phyloP scores from a whole-genome alignment of 2,888 invertebrate species.

The Agriopis leucophaearia region DNA sequence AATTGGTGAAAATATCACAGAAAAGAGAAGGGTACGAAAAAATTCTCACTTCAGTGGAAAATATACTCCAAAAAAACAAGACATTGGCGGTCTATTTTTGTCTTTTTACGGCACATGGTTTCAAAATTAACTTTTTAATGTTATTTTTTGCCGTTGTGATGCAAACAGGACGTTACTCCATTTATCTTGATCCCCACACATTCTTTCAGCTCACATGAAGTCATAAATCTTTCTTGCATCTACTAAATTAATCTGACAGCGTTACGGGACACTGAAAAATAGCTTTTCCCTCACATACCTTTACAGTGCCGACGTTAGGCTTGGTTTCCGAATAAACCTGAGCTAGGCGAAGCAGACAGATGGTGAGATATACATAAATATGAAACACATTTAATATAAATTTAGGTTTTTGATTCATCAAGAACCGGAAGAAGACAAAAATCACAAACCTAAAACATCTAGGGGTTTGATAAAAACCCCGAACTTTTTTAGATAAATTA shows the following conservation, averaged over 20 bases:
- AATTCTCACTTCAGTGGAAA: too few species aligned
- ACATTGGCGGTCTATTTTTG: too few species aligned
- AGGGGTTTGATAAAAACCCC: too few species aligned
- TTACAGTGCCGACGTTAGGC: neutral
- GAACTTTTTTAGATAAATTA: too few species aligned
- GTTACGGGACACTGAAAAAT: conserved; percentile 13
- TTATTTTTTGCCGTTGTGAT: neutral
- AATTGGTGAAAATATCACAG: too few species aligned
- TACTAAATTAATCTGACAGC: conserved; percentile 20
- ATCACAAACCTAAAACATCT: too few species aligned
- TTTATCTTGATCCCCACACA: conserved; percentile 22
- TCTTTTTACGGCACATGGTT: too few species aligned
- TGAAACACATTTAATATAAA: too few species aligned
- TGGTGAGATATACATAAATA: neutral
- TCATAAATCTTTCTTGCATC: conserved; percentile 29
- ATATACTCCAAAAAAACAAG: too few species aligned
- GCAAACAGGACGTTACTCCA: conserved; percentile 13
- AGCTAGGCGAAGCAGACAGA: neutral
- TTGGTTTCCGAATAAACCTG: neutral
- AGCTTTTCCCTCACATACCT: neutral
- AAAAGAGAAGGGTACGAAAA: too few species aligned
- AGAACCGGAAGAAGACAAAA: too few species aligned
- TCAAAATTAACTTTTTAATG: neutral
- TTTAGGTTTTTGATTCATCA: too few species aligned
- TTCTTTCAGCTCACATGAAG: conserved; percentile 14